Percentiles rank a stretch among this genome's conserved stretches.
phyloP scores from a whole-genome alignment of 2,888 invertebrate species.

The Phengaris arion region DNA sequence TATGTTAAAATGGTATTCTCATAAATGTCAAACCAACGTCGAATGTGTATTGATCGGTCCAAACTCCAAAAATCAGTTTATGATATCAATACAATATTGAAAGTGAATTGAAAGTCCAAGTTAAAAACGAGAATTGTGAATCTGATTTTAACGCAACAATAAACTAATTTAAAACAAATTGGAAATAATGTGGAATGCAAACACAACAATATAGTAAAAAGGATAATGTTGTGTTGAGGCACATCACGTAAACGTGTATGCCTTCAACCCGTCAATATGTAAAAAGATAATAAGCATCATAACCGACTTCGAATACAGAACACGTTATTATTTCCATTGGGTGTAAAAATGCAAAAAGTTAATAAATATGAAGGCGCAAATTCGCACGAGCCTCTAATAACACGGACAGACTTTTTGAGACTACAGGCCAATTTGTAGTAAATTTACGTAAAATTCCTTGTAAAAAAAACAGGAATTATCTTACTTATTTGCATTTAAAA shows the following conservation, averaged over 20 bases:
- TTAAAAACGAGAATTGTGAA: too few species aligned
- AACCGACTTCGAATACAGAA: background rate
- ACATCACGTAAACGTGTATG: background rate
- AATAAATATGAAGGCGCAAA: constrained; percentile 7
- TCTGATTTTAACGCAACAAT: background rate
- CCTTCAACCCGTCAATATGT: constrained; percentile 11
- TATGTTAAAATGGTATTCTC: too few species aligned
- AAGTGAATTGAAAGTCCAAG: too few species aligned
- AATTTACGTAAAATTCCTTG: background rate
- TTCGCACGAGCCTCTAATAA: constrained; percentile 16
- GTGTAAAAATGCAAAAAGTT: constrained; percentile 18
- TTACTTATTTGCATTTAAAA: too few species aligned
- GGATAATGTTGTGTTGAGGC: background rate
- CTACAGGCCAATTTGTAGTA: background rate
- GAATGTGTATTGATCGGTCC: too few species aligned
- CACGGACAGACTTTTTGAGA: background rate
- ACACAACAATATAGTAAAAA: background rate
- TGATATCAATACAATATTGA: too few species aligned
- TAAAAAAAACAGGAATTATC: too few species aligned
- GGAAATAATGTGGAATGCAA: background rate
- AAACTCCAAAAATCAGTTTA: too few species aligned
- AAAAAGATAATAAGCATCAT: constrained; percentile 21
- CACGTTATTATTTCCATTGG: constrained; percentile 10
- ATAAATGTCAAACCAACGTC: too few species aligned
- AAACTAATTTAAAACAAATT: background rate